phyloP scores from a whole-genome alignment of 2,888 invertebrate genomes.

The Hermaeophaga mercurialis region DNA sequence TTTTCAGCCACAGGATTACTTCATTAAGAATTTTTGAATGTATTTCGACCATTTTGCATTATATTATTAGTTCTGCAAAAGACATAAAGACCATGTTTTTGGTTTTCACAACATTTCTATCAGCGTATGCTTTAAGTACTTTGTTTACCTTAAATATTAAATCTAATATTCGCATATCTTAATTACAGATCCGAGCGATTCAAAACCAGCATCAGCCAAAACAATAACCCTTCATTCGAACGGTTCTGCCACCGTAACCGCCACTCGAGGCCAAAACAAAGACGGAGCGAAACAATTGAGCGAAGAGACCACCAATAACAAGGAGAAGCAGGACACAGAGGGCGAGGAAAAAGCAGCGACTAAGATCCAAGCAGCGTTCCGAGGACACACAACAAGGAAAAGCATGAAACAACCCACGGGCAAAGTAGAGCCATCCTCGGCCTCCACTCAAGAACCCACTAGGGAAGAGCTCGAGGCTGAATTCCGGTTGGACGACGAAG shows the following conservation, averaged over 20 bases:
- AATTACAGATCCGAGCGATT: slow-evolving; percentile 42
- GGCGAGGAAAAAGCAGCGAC: slow-evolving; percentile 71
- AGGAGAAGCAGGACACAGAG: slow-evolving; percentile 37
- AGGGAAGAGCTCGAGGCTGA: slow-evolving; percentile 77
- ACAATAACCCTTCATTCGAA: slow-evolving; percentile 51
- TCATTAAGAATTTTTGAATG: too few species aligned
- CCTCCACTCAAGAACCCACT: slow-evolving; percentile 60
- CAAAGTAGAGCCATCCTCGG: slow-evolving; percentile 58
- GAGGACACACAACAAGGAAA: slow-evolving; percentile 80
- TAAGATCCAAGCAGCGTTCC: slow-evolving; percentile 87
- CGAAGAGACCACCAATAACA: slow-evolving; percentile 31
- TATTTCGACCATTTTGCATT: too few species aligned
- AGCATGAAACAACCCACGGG: slow-evolving; percentile 68
- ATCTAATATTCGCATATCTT: too few species aligned
- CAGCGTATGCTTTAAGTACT: too few species aligned
- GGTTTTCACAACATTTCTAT: too few species aligned
- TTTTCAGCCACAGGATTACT: too few species aligned
- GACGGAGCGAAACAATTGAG: slow-evolving; percentile 27
- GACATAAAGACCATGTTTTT: too few species aligned
- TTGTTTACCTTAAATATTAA: too few species aligned
- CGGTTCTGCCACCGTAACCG: slow-evolving; percentile 42
- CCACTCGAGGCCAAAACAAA: not conserved
- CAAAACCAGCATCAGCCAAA: slow-evolving; percentile 51
- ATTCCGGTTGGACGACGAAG: slow-evolving; percentile 80
- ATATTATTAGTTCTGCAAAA: too few species aligned